Evolutionary conservation across 2,113 vertebrate genomes (phyloP).

Genomic region (Barbus barbus): DNA sequence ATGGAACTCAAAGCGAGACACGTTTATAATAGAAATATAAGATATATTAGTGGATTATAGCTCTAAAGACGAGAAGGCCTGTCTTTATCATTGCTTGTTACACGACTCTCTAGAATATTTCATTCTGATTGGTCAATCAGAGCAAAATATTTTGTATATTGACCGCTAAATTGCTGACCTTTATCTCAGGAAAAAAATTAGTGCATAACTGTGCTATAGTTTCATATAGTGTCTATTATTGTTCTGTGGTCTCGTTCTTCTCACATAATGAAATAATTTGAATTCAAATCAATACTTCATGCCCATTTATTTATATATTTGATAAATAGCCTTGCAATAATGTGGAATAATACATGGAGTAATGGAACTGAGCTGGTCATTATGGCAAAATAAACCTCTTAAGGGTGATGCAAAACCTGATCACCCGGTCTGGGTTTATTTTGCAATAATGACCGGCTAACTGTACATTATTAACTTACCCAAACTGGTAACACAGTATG

Average conservation of each 20-base stretch:
- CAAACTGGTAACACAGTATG: neutral
- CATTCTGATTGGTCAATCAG: no score
- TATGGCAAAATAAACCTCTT: constrained; percentile 8
- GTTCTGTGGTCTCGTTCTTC: neutral
- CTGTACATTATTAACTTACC: no score
- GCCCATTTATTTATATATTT: neutral
- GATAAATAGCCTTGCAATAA: neutral
- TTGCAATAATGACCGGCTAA: neutral
- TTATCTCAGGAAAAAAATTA: neutral
- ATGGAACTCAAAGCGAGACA: neutral
- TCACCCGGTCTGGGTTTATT: neutral
- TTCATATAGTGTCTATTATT: neutral
- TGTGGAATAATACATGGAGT: neutral
- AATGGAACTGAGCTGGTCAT: constrained; percentile 21
- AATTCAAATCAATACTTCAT: neutral
- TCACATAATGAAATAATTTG: neutral
- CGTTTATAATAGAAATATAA: neutral
- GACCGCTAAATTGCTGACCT: neutral
- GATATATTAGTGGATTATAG: neutral
- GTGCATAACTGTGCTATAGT: neutral
- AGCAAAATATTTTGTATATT: neutral
- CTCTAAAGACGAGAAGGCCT: neutral
- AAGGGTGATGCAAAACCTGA: neutral
- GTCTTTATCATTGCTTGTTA: neutral
- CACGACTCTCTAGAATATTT: no score